Conservation (phyloP, 2,797 vertebrate species). For the Sternarchorhynchus goeldii region DNA sequence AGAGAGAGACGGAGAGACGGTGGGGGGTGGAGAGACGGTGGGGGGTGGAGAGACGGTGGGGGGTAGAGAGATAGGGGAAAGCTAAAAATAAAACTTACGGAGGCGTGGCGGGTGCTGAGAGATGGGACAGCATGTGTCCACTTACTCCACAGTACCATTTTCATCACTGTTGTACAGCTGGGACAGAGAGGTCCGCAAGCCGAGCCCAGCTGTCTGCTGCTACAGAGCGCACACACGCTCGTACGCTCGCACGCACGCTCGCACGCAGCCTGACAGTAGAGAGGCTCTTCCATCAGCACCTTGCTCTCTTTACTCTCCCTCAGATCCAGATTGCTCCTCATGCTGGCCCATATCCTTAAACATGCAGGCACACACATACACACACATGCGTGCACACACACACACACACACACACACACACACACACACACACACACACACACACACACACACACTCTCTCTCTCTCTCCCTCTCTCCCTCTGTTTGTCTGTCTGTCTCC, state of each 20-base stretch:
- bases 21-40: neutral
- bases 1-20: neutral
- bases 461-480: too few relatives aligned
- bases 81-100: slow-evolving; percentile 75
- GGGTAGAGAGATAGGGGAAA: neutral
- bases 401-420: slow-evolving; percentile 17
- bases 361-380: slow-evolving; percentile 20
- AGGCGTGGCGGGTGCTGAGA: slow-evolving; percentile 75
- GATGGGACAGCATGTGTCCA: slow-evolving; percentile 77
- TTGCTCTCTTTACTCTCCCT: neutral
- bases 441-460: neutral
- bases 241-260: slow-evolving; percentile 3
- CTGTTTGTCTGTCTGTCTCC: too few relatives aligned
- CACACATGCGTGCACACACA: slow-evolving; percentile 35
- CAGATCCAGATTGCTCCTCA: slow-evolving; percentile 57
- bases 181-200: neutral
- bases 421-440: slow-evolving; percentile 7
- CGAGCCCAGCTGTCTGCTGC: slow-evolving; percentile 8
- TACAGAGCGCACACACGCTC: slow-evolving; percentile 2
- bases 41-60: neutral
- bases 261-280: neutral
- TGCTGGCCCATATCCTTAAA: slow-evolving; percentile 79
- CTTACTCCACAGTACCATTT: slow-evolving; percentile 75
- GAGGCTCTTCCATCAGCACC: slow-evolving; percentile 19
- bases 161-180: slow-evolving; percentile 65